Conservation (phyloP, 2,797 vertebrate genomes). For the Lutjanus argentimaculatus region DNA sequence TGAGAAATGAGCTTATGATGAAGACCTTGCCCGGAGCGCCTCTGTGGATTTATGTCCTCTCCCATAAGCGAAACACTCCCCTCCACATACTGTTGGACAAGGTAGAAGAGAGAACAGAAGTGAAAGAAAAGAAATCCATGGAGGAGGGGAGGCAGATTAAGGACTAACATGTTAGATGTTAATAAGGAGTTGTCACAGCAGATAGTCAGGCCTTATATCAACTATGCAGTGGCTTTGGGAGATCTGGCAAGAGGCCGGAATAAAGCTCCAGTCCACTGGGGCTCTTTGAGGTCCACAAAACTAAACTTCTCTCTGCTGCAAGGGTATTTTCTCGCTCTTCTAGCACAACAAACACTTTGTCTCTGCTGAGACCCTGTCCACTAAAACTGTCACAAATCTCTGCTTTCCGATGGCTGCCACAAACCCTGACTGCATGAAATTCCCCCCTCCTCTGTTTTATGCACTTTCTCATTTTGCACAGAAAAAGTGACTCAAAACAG, state of each 20-base stretch:
- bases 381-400: constrained; percentile 28
- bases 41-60: constrained; percentile 71
- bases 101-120: constrained; percentile 35
- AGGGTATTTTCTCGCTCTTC: background rate
- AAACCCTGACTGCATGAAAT: background rate
- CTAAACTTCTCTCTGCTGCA: constrained; percentile 39
- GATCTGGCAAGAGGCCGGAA: constrained; percentile 66
- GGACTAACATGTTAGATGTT: constrained; percentile 66
- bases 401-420: constrained; percentile 9
- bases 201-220: constrained; percentile 66
- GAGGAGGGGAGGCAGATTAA: constrained; percentile 31
- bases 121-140: constrained; percentile 1
- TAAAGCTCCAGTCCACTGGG: constrained; percentile 53
- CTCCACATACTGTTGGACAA: constrained; percentile 40
- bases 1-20: constrained; percentile 75
- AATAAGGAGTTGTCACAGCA: constrained; percentile 75
- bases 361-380: constrained; percentile 17
- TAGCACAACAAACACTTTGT: constrained; percentile 23
- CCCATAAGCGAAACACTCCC: constrained; percentile 47
- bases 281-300: constrained; percentile 35
- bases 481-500: background rate
- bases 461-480: background rate
- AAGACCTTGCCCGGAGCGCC: constrained; percentile 81
- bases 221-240: constrained; percentile 54
- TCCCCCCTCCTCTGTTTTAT: background rate